Evolutionary conservation across 2,113 vertebrate genomes (phyloP).

Genomic region (Nettapus auritus): DNA sequence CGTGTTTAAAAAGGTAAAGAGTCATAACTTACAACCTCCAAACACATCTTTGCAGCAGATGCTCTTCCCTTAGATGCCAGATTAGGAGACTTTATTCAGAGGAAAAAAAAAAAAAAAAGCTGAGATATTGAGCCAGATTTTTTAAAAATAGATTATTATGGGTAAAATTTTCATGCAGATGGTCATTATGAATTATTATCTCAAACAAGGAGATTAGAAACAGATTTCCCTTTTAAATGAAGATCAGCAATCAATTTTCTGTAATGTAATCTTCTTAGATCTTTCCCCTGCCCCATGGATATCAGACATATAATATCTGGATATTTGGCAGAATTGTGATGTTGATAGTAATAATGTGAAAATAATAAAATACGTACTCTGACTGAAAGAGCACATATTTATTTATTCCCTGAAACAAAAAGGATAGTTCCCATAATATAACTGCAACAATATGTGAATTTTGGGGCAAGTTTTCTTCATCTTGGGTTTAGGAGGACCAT

Average conservation of each 20-base stretch:
- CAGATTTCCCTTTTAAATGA: slow-evolving; percentile 2
- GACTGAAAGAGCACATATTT: neutral
- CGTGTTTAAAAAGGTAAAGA: neutral
- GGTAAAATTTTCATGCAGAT: slow-evolving; percentile 24
- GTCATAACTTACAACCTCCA: neutral
- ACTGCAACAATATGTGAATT: neutral
- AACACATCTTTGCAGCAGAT: slow-evolving; percentile 1
- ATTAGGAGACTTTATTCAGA: neutral
- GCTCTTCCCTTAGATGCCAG: neutral
- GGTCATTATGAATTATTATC: slow-evolving; percentile 1
- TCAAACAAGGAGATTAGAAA: slow-evolving; percentile 30
- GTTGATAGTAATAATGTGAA: neutral
- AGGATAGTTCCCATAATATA: neutral
- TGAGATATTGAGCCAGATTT: neutral
- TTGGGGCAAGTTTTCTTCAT: neutral
- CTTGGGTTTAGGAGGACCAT: neutral
- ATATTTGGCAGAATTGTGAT: neutral
- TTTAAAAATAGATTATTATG: neutral
- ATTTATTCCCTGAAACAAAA: neutral
- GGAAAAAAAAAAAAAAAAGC: too few relatives aligned
- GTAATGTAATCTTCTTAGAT: neutral
- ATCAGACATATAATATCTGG: neutral
- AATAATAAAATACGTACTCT: neutral
- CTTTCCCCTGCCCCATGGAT: neutral
- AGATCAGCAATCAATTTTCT: slow-evolving; percentile 20